phyloP scores from a whole-genome alignment of 2,888 invertebrate species.

The Aphidoletes aphidimyza region DNA sequence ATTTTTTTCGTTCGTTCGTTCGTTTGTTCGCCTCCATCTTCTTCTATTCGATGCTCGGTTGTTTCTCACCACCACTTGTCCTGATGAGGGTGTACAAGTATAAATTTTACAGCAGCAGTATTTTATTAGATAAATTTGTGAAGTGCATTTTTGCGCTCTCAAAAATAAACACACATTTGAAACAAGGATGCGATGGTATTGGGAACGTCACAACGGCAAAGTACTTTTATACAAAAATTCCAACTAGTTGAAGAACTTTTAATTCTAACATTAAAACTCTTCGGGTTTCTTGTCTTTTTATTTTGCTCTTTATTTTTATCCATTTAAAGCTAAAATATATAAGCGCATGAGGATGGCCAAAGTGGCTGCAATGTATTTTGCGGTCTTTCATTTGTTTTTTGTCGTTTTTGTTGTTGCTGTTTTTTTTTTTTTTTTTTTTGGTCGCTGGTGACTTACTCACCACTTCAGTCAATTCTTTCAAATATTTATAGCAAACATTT shows the following conservation, averaged over 20 bases:
- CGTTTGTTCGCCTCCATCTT: background rate
- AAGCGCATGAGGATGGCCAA: too few relatives aligned
- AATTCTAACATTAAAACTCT: conserved; percentile 42
- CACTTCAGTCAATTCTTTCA: conserved; percentile 44
- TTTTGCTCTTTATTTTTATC: background rate
- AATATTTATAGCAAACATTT: conserved; percentile 29
- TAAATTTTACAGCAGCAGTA: conserved; percentile 35
- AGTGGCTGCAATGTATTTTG: too few relatives aligned
- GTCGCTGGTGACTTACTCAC: conserved; percentile 16
- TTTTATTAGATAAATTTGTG: conserved; percentile 51
- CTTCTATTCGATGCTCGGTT: background rate
- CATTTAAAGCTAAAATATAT: conserved; percentile 6
- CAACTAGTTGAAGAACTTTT: conserved; percentile 24
- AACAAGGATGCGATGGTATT: conserved; percentile 1
- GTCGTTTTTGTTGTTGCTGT: too few relatives aligned
- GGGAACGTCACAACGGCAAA: background rate
- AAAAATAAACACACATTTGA: conserved; percentile 23
- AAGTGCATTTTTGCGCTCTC: conserved; percentile 34
- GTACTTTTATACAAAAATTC: background rate
- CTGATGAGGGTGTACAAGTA: conserved; percentile 30
- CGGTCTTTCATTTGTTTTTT: too few relatives aligned
- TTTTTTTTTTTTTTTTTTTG: background rate
- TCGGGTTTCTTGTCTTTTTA: background rate
- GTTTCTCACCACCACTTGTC: background rate
- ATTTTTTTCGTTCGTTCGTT: background rate